Evolutionary conservation across 2,888 invertebrate species (phyloP).

Genomic region (Acanthopleura granulata): DNA sequence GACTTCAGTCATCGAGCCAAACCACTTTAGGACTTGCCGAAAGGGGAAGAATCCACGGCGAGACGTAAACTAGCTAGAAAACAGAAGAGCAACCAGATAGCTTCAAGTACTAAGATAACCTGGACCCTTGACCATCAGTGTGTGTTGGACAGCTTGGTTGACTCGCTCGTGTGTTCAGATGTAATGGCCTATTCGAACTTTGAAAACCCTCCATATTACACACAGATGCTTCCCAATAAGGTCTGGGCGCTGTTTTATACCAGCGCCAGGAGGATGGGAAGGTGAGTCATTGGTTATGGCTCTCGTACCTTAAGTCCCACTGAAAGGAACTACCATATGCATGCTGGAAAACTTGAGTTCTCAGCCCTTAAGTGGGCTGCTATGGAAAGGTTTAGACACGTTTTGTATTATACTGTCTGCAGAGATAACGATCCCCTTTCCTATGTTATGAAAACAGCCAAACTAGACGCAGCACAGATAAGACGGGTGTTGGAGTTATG

Average conservation of each 20-base stretch:
- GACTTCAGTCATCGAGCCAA: constrained; percentile 17
- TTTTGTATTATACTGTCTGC: background rate
- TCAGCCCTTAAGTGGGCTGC: constrained; percentile 2
- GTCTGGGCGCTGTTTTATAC: constrained; percentile 14
- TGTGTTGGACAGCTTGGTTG: constrained; percentile 1
- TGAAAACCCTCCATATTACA: constrained; percentile 7
- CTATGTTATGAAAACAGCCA: constrained; percentile 2
- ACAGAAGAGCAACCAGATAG: background rate
- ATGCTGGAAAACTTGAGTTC: background rate
- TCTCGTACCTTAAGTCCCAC: constrained; percentile 9
- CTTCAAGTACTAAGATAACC: background rate
- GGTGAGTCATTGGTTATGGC: constrained; percentile 8
- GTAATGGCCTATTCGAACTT: constrained; percentile 16
- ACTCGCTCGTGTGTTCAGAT: background rate
- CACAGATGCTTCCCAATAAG: background rate
- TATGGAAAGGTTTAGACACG: background rate
- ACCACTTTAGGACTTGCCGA: constrained; percentile 11
- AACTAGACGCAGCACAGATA: background rate
- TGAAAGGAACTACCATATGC: constrained; percentile 11
- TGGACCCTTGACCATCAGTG: constrained; percentile 10
- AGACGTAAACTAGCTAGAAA: background rate
- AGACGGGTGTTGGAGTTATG: background rate
- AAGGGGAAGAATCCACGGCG: background rate
- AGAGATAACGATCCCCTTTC: background rate
- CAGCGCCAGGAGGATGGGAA: constrained; percentile 1